Evolutionary conservation across 2,888 invertebrate species (phyloP).

Genomic region (Athalia rosae): DNA sequence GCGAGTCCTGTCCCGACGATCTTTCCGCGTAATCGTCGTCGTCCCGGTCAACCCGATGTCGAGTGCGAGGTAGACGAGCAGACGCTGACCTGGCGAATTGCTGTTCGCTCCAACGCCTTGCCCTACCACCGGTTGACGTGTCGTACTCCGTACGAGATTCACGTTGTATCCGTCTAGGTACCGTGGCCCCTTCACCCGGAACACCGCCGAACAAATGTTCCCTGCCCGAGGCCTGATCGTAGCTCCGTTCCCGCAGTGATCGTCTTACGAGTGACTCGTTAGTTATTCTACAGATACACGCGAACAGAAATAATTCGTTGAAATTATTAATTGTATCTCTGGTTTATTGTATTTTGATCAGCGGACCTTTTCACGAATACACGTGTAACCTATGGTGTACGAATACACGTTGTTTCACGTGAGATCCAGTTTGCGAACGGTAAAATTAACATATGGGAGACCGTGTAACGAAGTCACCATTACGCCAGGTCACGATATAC

Average conservation of each 20-base stretch:
- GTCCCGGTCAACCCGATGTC: constrained; percentile 68
- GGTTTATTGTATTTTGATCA: too few relatives aligned
- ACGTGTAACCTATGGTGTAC: too few relatives aligned
- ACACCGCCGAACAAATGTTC: constrained; percentile 51
- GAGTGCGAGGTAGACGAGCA: constrained; percentile 82
- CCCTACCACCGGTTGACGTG: constrained; percentile 56
- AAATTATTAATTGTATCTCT: too few relatives aligned
- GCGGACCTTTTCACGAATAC: too few relatives aligned
- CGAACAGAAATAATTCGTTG: neutral
- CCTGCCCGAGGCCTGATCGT: constrained; percentile 56
- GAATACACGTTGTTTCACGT: too few relatives aligned
- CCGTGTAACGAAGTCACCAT: too few relatives aligned
- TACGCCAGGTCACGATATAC: too few relatives aligned
- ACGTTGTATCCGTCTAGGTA: constrained; percentile 60
- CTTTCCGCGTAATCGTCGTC: constrained; percentile 73
- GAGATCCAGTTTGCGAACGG: too few relatives aligned
- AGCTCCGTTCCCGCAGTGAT: constrained; percentile 64
- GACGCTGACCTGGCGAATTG: constrained; percentile 89
- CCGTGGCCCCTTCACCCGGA: constrained; percentile 59
- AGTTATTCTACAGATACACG: constrained; percentile 51
- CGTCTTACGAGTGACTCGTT: constrained; percentile 64
- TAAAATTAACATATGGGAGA: too few relatives aligned
- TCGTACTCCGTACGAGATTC: constrained; percentile 57
- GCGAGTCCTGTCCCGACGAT: constrained; percentile 67
- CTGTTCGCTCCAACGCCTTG: constrained; percentile 69